Evolutionary conservation across 1,140 invertebrate species (phyloP).

Genomic region (Bombus polaris): DNA sequence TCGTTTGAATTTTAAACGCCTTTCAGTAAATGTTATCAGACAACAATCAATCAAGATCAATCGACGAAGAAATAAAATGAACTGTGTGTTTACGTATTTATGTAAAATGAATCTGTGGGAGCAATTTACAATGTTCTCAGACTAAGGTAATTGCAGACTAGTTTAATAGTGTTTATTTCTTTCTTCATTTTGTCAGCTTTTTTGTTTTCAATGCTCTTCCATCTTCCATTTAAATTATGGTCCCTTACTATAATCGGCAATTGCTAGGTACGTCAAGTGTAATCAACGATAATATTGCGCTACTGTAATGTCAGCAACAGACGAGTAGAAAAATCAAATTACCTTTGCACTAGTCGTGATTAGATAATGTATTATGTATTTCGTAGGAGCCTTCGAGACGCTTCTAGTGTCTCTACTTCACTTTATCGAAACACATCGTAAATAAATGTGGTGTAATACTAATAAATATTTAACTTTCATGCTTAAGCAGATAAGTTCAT

Average conservation of each 20-base stretch:
- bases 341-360: conserved; percentile 24
- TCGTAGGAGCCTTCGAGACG: not conserved
- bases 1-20: too few species aligned
- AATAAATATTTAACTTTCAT: not conserved
- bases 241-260: conserved; percentile 2
- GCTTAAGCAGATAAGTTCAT: too few species aligned
- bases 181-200: not conserved
- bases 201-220: not conserved
- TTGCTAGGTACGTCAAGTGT: not conserved
- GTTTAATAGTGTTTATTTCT: not conserved
- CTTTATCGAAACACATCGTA: not conserved
- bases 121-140: not conserved
- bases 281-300: conserved; percentile 10
- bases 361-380: conserved; percentile 19
- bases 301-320: conserved; percentile 26
- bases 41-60: too few species aligned
- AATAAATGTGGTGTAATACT: not conserved
- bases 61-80: too few species aligned
- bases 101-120: not conserved
- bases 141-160: not conserved
- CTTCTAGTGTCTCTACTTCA: not conserved
- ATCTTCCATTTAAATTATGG: not conserved
- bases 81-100: too few species aligned
- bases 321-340: conserved; percentile 38
- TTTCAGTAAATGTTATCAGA: too few species aligned